phyloP scores from a whole-genome alignment of 2,113 vertebrate genomes.

The Callionymus lyra region DNA sequence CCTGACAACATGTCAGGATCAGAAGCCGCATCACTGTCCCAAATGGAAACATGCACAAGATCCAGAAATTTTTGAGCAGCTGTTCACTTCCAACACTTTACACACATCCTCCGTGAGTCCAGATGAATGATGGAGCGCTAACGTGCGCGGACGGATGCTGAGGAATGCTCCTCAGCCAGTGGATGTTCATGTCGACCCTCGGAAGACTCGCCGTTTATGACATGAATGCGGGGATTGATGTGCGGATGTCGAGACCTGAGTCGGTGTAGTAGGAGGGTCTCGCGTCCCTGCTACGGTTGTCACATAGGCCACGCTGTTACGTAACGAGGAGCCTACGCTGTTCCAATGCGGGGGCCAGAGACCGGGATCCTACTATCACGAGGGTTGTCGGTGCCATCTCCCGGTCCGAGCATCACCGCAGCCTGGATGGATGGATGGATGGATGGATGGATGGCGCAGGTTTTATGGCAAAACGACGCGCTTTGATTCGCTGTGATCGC shows the following conservation, averaged over 20 bases:
- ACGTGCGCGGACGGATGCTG: constrained; percentile 33
- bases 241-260: constrained; percentile 9
- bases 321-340: constrained; percentile 63
- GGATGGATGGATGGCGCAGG: too few relatives aligned
- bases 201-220: not conserved
- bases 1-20: constrained; percentile 11
- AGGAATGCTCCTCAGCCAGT: constrained; percentile 46
- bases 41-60: not conserved
- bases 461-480: not conserved
- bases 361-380: constrained; percentile 1
- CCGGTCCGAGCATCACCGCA: too few relatives aligned
- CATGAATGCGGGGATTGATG: not conserved
- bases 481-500: not conserved
- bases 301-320: constrained; percentile 63
- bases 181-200: constrained; percentile 13
- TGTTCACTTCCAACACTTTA: too few relatives aligned
- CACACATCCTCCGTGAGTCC: too few relatives aligned
- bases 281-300: constrained; percentile 50
- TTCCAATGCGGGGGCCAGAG: constrained; percentile 60
- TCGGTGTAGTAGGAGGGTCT: constrained; percentile 33
- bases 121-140: not conserved
- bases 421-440: too few relatives aligned
- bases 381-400: too few relatives aligned
- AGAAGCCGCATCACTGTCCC: constrained; percentile 15
- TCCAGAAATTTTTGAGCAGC: constrained; percentile 5